Conservation (phyloP, 2,888 invertebrate species). For the Nemotelus pantherinus region DNA sequence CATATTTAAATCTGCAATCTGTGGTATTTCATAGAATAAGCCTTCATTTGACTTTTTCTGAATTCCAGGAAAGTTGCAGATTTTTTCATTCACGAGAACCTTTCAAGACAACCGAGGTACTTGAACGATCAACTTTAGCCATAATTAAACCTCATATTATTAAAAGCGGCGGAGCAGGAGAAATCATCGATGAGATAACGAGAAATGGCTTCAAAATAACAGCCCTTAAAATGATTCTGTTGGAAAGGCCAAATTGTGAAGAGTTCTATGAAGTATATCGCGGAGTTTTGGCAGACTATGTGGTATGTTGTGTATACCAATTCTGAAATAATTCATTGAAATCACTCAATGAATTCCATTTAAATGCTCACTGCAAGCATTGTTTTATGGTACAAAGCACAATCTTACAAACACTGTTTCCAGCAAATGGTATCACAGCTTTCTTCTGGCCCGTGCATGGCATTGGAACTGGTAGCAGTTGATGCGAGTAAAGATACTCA, state of each 20-base stretch:
- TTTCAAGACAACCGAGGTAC: conserved; percentile 68
- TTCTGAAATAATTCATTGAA: no score
- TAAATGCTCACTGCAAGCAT: no score
- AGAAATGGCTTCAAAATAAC: conserved; percentile 81
- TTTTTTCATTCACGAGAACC: conserved; percentile 71
- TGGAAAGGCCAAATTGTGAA: conserved; percentile 85
- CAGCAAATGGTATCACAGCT: conserved; percentile 87
- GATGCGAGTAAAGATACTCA: conserved; percentile 71
- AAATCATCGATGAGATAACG: conserved; percentile 77
- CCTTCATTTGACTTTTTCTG: no score
- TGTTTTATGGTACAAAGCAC: no score
- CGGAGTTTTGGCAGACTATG: conserved; percentile 83
- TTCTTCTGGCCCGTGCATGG: conserved; percentile 85
- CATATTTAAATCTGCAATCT: neutral
- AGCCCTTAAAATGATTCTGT: conserved; percentile 80
- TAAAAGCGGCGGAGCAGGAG: conserved; percentile 76
- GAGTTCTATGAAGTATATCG: conserved; percentile 95
- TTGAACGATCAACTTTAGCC: conserved; percentile 79
- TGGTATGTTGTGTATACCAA: conserved; percentile 64
- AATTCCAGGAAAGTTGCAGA: conserved; percentile 17
- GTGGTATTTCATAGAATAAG: no score
- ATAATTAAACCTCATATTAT: conserved; percentile 92
- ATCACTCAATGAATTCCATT: no score
- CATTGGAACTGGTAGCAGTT: conserved; percentile 81
- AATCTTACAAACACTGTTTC: conserved; percentile 45